These are phyloP conservation scores for Ectropis grisescens DNA, from an alignment of 1,140 invertebrate genomes.

Conservation along the genomic window DNA sequence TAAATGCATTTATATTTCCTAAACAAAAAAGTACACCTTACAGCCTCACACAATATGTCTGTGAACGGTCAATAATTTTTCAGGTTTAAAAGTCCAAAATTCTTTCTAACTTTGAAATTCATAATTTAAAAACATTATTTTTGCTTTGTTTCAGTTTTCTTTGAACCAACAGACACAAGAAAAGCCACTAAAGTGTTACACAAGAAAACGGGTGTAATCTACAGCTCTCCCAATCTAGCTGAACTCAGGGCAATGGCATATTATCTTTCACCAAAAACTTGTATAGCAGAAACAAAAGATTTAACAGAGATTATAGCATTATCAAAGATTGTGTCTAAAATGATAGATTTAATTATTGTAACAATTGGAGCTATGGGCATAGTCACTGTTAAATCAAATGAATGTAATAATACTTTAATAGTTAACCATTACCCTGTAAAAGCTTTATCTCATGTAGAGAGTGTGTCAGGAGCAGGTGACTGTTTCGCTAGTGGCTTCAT, in stretches of 20 bases:
- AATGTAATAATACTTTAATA: slow-evolving; percentile 8
- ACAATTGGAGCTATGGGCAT: slow-evolving; percentile 72
- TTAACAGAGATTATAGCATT: slow-evolving; percentile 63
- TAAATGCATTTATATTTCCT: no score
- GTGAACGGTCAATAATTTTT: no score
- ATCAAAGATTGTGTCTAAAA: slow-evolving; percentile 27
- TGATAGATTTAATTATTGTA: slow-evolving; percentile 52
- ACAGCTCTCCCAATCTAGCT: slow-evolving; percentile 79
- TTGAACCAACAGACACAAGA: slow-evolving; percentile 55
- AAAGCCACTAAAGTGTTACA: slow-evolving; percentile 38
- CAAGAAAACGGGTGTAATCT: slow-evolving; percentile 52
- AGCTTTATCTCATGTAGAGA: slow-evolving; percentile 59
- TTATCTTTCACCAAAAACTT: slow-evolving; percentile 26
- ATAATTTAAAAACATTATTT: no score
- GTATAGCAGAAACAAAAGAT: slow-evolving; percentile 8
- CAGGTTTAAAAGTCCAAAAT: no score
- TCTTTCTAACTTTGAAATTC: no score
- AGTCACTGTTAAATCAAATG: slow-evolving; percentile 45
- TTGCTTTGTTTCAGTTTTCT: slow-evolving; percentile 58
- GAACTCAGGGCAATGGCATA: slow-evolving; percentile 75
- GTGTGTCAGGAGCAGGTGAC: slow-evolving; percentile 77
- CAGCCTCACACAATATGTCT: no score
- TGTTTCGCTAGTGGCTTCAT: slow-evolving; percentile 75
- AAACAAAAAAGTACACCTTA: no score
- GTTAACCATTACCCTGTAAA: slow-evolving; percentile 49